Conservation (phyloP, 2,888 invertebrate species). For the Agrochola litura region DNA sequence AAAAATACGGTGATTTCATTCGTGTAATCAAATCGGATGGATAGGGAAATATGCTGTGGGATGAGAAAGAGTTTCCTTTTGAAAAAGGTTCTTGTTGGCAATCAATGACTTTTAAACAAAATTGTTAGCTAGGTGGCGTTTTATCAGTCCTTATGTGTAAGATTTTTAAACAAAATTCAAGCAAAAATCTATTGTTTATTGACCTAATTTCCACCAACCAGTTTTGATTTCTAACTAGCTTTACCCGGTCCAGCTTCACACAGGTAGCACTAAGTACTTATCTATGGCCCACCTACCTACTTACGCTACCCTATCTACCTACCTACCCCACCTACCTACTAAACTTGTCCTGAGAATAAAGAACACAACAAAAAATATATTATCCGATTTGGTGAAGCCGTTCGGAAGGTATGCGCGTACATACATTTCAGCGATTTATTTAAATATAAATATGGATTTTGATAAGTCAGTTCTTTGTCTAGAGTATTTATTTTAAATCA, state of each 20-base stretch:
- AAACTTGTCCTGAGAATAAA: too few species aligned
- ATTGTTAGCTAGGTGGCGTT: neutral
- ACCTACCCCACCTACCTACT: too few species aligned
- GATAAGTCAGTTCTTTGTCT: neutral
- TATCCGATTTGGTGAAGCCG: too few species aligned
- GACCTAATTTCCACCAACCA: neutral
- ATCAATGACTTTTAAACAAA: neutral
- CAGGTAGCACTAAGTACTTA: too few species aligned
- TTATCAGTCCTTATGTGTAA: neutral
- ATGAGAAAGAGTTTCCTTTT: neutral
- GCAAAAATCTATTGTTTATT: neutral
- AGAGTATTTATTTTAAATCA: neutral
- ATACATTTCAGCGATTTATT: too few species aligned
- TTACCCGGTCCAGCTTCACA: too few species aligned
- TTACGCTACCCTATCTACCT: too few species aligned
- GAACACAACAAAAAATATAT: too few species aligned
- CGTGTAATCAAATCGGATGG: slow-evolving; percentile 16
- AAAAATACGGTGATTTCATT: slow-evolving; percentile 36
- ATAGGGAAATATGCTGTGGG: slow-evolving; percentile 4
- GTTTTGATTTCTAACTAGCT: neutral
- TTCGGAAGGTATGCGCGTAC: too few species aligned
- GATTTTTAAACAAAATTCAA: neutral
- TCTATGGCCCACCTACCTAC: too few species aligned
- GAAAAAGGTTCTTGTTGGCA: neutral
- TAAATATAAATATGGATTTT: too few species aligned